These are phyloP conservation scores for Spongilla lacustris DNA, from an alignment of 37 sponge, comb jelly and placozoan species.

Conservation along the genomic window DNA sequence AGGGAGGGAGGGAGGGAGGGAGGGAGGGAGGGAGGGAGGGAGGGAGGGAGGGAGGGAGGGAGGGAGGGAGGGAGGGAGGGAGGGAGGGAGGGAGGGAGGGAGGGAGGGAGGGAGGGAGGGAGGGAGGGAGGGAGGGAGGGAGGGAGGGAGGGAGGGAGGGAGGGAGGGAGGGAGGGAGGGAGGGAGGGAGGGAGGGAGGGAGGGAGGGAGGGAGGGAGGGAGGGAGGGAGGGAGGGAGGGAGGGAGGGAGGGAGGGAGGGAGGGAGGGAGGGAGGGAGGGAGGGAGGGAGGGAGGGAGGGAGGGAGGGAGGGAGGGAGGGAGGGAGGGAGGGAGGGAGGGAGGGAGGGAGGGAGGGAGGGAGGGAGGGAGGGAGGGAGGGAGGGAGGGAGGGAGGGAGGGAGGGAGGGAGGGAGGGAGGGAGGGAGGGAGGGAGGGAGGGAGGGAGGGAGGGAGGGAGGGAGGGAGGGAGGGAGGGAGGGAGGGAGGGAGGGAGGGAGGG, in stretches of 20 bases:
- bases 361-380: too few species aligned
- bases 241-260: background rate
- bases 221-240: conserved; percentile 34
- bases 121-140: conserved; percentile 24
- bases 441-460: too few species aligned
- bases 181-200: conserved; percentile 23
- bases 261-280: background rate
- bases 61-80: background rate
- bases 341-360: too few species aligned
- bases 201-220: conserved; percentile 35
- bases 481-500: too few species aligned
- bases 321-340: too few species aligned
- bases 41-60: background rate
- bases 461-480: too few species aligned
- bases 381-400: too few species aligned
- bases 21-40: background rate
- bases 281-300: too few species aligned
- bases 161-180: conserved; percentile 38
- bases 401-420: too few species aligned
- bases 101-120: conserved; percentile 2
- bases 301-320: too few species aligned
- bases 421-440: too few species aligned
- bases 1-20: background rate
- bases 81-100: background rate
- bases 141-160: conserved; percentile 28